A percentile compares a stretch with the other conserved stretches of the same genome.
Conservation (phyloP, 1,140 invertebrate species). For the Anastrepha ludens region DNA sequence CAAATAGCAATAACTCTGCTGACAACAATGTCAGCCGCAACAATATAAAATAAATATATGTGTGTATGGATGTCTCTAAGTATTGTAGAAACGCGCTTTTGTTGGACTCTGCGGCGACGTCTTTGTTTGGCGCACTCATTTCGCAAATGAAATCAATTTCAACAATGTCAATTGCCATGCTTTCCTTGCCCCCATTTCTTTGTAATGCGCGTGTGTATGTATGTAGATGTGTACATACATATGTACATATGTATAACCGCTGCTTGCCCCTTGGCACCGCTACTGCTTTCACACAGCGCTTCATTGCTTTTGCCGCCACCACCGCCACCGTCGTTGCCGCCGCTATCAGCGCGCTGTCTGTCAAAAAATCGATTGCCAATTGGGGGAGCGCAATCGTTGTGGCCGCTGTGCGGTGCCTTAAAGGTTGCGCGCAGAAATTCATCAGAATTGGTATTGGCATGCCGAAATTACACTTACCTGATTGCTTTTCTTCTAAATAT, state of each 20-base stretch:
- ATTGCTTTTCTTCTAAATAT: slow-evolving; percentile 46
- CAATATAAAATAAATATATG: background rate
- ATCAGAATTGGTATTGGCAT: slow-evolving; percentile 29
- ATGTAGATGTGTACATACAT: background rate
- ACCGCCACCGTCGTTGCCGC: background rate
- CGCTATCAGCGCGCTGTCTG: background rate
- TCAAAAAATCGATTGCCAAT: slow-evolving; percentile 47
- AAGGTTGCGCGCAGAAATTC: background rate
- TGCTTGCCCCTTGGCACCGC: background rate
- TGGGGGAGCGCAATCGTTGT: background rate
- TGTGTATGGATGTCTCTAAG: too few relatives aligned
- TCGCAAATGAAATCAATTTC: slow-evolving; percentile 52
- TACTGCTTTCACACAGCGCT: background rate
- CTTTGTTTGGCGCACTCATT: slow-evolving; percentile 20
- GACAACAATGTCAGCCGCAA: background rate
- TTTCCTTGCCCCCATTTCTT: slow-evolving; percentile 38
- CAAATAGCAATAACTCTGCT: background rate
- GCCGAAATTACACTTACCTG: slow-evolving; percentile 18
- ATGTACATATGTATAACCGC: too few relatives aligned
- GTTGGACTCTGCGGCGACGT: background rate
- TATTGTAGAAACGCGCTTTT: too few relatives aligned
- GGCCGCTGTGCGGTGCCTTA: background rate
- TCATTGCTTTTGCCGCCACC: slow-evolving; percentile 33
- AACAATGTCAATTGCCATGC: slow-evolving; percentile 47
- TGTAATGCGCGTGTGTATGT: background rate